Base-by-base conservation (phyloP, 2,113 vertebrate species). In the Eretmochelys imbricata region DNA sequence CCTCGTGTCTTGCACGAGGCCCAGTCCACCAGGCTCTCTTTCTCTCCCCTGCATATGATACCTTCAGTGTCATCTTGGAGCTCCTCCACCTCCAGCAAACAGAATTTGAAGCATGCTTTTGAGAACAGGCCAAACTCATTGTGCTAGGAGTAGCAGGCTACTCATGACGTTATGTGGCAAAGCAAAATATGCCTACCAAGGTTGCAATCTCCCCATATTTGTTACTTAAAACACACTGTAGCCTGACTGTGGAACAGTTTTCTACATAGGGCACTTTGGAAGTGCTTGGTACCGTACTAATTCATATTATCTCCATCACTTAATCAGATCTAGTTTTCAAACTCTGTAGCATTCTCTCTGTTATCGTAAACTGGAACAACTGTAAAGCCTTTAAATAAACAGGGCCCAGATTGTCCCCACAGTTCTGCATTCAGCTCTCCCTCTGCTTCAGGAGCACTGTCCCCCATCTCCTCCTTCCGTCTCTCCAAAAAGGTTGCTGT, bases 401-500 rank as follows among this genome's bases (percentile, higher is more conserved):
- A 42, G 75, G 10, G 17, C 3, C 14, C 80, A 12, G 54, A 4
- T 0, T 1, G 59, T 65, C 8, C 35, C 16, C 69, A 19, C 29
- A 5, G 5, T 16, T 76, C 42, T 27, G 22, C 72, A 46, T 13
- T 24, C 24, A 46, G 3, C 24, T 76, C 82, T n/a, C 0, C 0
- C 0, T 31, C 46, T 38, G 5, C 27, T 31, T 72, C 7, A 72
- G 19, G 10, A 72, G 65, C 31, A 22, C 17, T 10, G 13, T 17
- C 7, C 62, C 80, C 38, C 5, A 4, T 1, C 1, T 2, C 84
- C 6, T 38, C 3, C 0, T 59, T 53, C 54, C 27, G 6, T 16
- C 35, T 69, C 3, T 0, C 24, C 31, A 17, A 69, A 0, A 6
- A 8, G n/a, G 27, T 4, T 19, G n/a, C 46, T 78, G 9, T 8